Conservation (phyloP, 2,888 invertebrate genomes). For the Drosophila nigritarsus region DNA sequence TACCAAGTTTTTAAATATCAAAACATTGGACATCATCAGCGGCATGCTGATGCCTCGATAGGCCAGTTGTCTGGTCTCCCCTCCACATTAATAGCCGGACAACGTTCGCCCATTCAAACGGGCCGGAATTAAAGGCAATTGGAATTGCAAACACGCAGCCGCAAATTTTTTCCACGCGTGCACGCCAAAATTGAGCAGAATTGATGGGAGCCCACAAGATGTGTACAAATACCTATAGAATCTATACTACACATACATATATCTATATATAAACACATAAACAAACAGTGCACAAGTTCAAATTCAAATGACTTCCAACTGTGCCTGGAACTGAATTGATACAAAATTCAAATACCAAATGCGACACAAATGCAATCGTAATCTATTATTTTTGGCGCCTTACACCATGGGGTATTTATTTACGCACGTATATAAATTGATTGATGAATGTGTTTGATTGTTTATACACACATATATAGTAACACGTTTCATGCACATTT, state of each 20-base stretch:
- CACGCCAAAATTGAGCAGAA: constrained; percentile 38
- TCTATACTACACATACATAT: background rate
- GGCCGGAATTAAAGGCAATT: constrained; percentile 59
- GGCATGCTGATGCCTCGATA: constrained; percentile 62
- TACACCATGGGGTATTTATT: constrained; percentile 49
- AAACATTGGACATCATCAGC: constrained; percentile 38
- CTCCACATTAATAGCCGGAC: constrained; percentile 44
- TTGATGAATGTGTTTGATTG: constrained; percentile 16
- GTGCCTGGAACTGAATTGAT: constrained; percentile 8
- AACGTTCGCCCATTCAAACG: constrained; percentile 13
- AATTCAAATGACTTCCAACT: constrained; percentile 37
- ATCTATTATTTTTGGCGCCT: constrained; percentile 43
- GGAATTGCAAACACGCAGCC: constrained; percentile 63
- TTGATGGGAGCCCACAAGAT: constrained; percentile 30
- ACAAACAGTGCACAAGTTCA: background rate
- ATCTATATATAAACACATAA: background rate
- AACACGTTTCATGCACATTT: constrained; percentile 70
- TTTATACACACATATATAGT: constrained; percentile 15
- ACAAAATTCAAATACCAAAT: constrained; percentile 42
- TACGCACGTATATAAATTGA: constrained; percentile 38
- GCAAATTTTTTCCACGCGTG: constrained; percentile 63
- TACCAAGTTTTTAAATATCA: constrained; percentile 51
- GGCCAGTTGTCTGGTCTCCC: constrained; percentile 10
- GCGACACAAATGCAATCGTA: constrained; percentile 70
- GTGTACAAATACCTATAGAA: constrained; percentile 10